Evolutionary conservation across 2,888 invertebrate genomes (phyloP), one percentile per base, ranked within the genome.

Genomic region (Troides oblongomaculatus): DNA sequence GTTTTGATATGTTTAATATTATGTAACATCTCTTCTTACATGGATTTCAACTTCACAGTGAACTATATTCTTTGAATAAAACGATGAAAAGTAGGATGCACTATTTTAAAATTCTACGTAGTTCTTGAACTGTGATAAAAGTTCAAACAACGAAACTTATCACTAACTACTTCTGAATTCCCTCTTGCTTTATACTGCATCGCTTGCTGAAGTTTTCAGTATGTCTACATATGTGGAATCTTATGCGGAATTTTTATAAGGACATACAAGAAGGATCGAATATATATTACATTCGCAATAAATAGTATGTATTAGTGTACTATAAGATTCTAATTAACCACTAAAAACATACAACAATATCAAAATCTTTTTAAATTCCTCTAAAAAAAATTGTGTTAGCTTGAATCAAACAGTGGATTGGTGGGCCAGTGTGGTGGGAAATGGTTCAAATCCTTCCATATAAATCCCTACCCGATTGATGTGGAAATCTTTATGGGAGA

Each of bases 91-190:
- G 12, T 21, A 14, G 12, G 23, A 23, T 10, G 12, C 18, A 58
- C 6, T 50, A 58, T 66, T 64, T 66, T 70, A 70, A 64, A 66
- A 67, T 70, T 63, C 67, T 62, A 61, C 50, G 46, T 64, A 43
- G 69, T 66, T 65, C 58, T 75, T 74, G 68, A 79, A 77, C 76
- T 76, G 75, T 80, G 79, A 82, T 81, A 80, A 79, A 79, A 84
- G 84, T 84, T 84, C 81, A 81, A 85, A 84, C 82, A 69, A 83
- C 76, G 76, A 75, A 87, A 88, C 83, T 88, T 84, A 79, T 81
- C 78, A 71, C 82, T 86, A 87, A 87, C 86, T 85, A 84, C 83
- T 87, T 87, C 60, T 75, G 68, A 69, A 71, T 72, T 75, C 74
- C 71, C 84, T 84, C 78, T 78, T 77, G 73, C 75, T 58, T 23